Percentiles rank a stretch among this genome's conserved stretches.
These are phyloP conservation scores for Chrysocyon brachyurus DNA, from an alignment of 2,797 vertebrate species.

Conservation along the genomic window DNA sequence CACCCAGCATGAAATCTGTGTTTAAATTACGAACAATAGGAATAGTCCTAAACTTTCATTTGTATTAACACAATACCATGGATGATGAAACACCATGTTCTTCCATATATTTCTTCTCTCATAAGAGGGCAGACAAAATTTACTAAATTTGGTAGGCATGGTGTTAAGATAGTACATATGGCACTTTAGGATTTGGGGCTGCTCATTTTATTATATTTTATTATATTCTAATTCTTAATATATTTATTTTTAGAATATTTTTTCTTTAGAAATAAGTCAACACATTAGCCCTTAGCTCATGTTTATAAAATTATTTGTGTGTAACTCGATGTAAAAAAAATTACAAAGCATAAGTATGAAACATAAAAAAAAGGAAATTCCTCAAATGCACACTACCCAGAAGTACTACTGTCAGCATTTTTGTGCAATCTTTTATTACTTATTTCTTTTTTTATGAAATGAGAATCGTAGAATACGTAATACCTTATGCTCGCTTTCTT, in stretches of 20 bases:
- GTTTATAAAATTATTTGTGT: not conserved
- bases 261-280: not conserved
- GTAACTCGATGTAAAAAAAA: not conserved
- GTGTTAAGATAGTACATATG: not conserved
- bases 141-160: not conserved
- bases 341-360: not conserved
- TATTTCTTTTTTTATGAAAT: not conserved
- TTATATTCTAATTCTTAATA: not conserved
- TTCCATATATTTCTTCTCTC: not conserved
- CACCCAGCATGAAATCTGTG: not conserved
- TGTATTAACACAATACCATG: slow-evolving; percentile 16
- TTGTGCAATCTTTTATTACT: not conserved
- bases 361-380: not conserved
- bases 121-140: not conserved
- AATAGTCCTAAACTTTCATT: slow-evolving; percentile 35
- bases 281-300: not conserved
- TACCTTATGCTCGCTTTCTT: not conserved
- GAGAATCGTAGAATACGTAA: not conserved
- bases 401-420: not conserved
- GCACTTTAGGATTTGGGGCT: not conserved
- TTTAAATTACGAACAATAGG: slow-evolving; percentile 64
- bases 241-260: not conserved
- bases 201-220: not conserved
- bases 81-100: not conserved
- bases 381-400: not conserved